Evolutionary conservation across 2,797 vertebrate genomes (phyloP).

Genomic region (Luscinia megarhynchos): DNA sequence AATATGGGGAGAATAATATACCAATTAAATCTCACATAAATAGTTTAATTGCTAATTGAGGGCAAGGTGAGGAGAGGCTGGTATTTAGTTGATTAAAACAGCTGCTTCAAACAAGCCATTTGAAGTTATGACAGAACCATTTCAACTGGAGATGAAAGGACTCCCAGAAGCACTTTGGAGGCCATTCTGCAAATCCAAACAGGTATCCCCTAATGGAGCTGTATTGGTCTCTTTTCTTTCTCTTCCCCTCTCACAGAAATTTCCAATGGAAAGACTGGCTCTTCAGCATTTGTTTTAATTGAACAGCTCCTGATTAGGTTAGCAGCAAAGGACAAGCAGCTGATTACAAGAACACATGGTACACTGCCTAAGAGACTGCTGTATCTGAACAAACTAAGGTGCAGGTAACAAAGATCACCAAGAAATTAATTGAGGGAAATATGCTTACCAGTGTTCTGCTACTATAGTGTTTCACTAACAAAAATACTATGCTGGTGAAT

Average conservation of each 20-base stretch:
- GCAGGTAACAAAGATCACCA: not conserved
- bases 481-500: not conserved
- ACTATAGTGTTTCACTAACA: not conserved
- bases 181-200: not conserved
- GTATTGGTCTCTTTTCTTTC: not conserved
- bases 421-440: not conserved
- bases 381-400: not conserved
- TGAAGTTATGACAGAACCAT: conserved; percentile 47
- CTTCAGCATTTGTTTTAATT: conserved; percentile 18
- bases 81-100: conserved; percentile 69
- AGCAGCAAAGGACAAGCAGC: not conserved
- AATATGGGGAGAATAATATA: not conserved
- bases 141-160: conserved; percentile 12
- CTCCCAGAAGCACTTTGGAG: not conserved
- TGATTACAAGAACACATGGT: not conserved
- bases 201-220: not conserved
- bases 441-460: not conserved
- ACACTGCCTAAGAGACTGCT: not conserved
- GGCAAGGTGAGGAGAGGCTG: conserved; percentile 10
- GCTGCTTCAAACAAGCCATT: conserved; percentile 63
- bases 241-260: conserved; percentile 1
- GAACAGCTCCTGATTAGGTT: conserved; percentile 35
- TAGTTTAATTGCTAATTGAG: conserved; percentile 68
- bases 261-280: not conserved
- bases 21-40: not conserved